A percentile compares a stretch with the other conserved stretches of the same genome.
These are phyloP conservation scores for Todus mexicanus DNA, from an alignment of 2,797 vertebrate genomes.

Conservation along the genomic window DNA sequence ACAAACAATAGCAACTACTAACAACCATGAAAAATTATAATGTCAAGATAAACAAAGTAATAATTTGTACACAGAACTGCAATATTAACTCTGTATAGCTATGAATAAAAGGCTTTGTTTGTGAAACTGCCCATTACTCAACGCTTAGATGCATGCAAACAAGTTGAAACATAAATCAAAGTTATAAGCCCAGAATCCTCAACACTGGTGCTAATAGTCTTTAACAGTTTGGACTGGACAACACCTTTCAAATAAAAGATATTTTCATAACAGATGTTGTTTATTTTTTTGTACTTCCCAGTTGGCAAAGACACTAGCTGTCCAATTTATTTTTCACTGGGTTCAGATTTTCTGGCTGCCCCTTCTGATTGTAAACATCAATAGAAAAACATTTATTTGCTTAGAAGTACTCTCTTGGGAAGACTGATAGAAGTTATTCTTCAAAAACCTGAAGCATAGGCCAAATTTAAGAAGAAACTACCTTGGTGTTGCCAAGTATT, in stretches of 20 bases:
- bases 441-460: background rate
- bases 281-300: conserved; percentile 21
- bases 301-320: background rate
- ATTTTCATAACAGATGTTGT: background rate
- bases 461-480: background rate
- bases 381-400: conserved; percentile 17
- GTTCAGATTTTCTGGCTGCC: conserved; percentile 22
- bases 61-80: background rate
- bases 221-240: background rate
- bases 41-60: background rate
- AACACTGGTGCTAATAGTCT: background rate
- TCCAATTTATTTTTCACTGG: background rate
- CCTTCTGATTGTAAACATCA: background rate
- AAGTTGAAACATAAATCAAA: conserved; percentile 6
- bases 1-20: background rate
- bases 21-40: background rate
- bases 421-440: background rate
- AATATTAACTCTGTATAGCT: background rate
- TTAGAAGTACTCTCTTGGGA: background rate
- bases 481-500: background rate
- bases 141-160: background rate
- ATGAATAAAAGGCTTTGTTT: conserved; percentile 20
- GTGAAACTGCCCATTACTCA: conserved; percentile 4
- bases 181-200: background rate
- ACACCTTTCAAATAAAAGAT: conserved; percentile 2